A percentile compares a stretch with the other conserved stretches of the same genome.
phyloP scores from a whole-genome alignment of 2,113 vertebrate genomes.

The Zapornia atra region DNA sequence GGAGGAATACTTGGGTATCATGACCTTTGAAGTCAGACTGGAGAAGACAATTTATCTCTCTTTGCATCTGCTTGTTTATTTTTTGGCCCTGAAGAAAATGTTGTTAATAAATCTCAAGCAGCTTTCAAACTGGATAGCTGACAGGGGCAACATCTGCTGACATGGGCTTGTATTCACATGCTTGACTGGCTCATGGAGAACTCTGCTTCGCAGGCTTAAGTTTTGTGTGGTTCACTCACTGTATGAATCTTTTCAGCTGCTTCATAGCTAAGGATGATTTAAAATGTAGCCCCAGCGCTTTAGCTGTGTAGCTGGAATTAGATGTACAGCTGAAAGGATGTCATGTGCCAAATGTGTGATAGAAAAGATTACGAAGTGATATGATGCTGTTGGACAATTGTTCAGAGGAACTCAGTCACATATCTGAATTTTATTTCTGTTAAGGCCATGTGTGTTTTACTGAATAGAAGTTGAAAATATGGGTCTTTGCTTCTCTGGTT shows the following conservation, averaged over 20 bases:
- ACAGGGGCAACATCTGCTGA: background rate
- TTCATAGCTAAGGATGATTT: background rate
- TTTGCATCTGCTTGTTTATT: background rate
- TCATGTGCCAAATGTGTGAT: background rate
- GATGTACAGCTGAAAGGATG: background rate
- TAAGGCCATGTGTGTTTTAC: background rate
- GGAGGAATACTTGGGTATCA: background rate
- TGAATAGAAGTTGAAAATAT: background rate
- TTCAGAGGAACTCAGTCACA: background rate
- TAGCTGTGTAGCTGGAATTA: background rate
- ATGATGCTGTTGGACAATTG: background rate
- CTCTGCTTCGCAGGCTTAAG: background rate
- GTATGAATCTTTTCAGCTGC: background rate
- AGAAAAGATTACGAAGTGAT: background rate
- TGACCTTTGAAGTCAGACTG: background rate
- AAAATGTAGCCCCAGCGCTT: background rate
- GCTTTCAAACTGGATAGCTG: background rate
- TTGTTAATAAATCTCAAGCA: background rate
- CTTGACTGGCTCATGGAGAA: background rate
- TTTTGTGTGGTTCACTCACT: background rate
- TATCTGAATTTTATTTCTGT: background rate
- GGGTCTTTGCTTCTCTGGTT: background rate
- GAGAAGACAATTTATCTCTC: background rate
- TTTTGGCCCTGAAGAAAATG: background rate
- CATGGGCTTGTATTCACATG: fast-evolving